phyloP scores from a whole-genome alignment of 2,888 invertebrate species.

The Hymenopus coronatus region DNA sequence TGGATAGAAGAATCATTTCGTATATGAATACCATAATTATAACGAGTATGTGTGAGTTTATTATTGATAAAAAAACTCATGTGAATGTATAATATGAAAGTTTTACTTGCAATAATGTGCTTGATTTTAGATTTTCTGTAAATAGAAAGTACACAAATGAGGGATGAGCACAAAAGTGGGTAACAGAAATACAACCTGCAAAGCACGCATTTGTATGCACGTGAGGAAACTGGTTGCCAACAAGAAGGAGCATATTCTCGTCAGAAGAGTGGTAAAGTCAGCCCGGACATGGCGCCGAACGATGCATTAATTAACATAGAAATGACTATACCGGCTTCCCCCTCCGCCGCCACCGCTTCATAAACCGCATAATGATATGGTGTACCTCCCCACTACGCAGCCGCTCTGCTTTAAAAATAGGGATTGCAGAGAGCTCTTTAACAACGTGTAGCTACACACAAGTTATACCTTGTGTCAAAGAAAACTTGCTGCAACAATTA shows the following conservation, averaged over 20 bases:
- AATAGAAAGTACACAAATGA: too few species aligned
- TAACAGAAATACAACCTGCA: neutral
- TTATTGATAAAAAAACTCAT: too few species aligned
- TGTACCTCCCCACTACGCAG: neutral
- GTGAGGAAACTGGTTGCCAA: neutral
- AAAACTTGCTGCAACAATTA: neutral
- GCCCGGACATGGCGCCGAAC: slow-evolving; percentile 10
- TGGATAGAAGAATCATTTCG: too few species aligned
- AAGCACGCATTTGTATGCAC: neutral
- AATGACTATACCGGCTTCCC: slow-evolving; percentile 17
- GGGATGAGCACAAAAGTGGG: too few species aligned
- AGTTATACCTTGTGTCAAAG: neutral
- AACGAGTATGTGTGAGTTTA: too few species aligned
- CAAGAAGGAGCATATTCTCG: neutral
- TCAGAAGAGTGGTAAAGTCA: neutral
- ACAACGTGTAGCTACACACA: neutral
- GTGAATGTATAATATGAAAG: too few species aligned
- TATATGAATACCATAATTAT: too few species aligned
- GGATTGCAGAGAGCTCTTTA: neutral
- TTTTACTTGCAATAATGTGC: too few species aligned
- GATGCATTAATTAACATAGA: slow-evolving; percentile 30
- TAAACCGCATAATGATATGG: neutral
- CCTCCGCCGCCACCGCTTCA: neutral
- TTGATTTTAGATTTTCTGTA: too few species aligned
- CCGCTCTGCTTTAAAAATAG: neutral